These are phyloP conservation scores for Aricia artaxerxes DNA, from an alignment of 2,888 invertebrate genomes.

Conservation along the genomic window DNA sequence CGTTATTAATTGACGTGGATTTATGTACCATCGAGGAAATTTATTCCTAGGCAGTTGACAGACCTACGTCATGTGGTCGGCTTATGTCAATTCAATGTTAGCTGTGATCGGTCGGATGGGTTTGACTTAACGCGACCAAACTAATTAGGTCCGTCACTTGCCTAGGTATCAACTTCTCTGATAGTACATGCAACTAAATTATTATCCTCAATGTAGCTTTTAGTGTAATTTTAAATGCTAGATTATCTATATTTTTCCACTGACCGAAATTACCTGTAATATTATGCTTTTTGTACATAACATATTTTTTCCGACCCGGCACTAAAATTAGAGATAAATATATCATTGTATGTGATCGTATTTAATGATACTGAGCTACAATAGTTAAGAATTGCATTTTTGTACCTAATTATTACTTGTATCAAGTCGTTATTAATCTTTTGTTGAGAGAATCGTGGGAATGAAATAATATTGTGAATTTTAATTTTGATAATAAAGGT, in stretches of 20 bases:
- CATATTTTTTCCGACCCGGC: not conserved
- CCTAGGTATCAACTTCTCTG: too few relatives aligned
- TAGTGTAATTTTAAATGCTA: not conserved
- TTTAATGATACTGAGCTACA: constrained; percentile 3
- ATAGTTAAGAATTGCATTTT: constrained; percentile 2
- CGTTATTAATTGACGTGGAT: not conserved
- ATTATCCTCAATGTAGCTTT: not conserved
- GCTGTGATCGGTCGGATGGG: too few relatives aligned
- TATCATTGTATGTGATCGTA: not conserved
- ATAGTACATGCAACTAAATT: not conserved
- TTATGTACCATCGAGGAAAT: not conserved
- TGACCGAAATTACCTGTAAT: not conserved
- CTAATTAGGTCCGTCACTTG: too few relatives aligned
- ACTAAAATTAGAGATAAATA: not conserved
- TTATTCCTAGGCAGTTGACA: too few relatives aligned
- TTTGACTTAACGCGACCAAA: too few relatives aligned
- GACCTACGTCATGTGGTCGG: too few relatives aligned
- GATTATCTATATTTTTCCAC: not conserved
- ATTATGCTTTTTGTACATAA: not conserved
- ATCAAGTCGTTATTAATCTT: constrained; percentile 5
- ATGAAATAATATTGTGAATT: not conserved
- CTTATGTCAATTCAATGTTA: too few relatives aligned
- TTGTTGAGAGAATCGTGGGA: constrained; percentile 20
- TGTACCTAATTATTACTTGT: constrained; percentile 6
- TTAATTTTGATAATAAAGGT: not conserved